Percentiles rank a stretch among this genome's conserved stretches.
Conservation (phyloP, 2,113 vertebrate genomes). For the Amazona vittata region DNA sequence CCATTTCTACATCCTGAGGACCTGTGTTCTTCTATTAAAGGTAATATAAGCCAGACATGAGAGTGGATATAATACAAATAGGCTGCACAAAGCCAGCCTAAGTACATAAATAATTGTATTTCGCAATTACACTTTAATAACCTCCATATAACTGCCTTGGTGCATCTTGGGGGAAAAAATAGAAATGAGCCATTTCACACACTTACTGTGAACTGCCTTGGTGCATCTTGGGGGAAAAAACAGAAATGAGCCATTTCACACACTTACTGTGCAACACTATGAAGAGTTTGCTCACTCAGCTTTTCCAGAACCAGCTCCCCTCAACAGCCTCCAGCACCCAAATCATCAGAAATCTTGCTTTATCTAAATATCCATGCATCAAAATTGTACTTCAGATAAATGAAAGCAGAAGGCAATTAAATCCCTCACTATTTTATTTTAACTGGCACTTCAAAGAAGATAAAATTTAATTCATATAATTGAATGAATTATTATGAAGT, state of each 20-base stretch:
- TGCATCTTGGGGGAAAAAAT: neutral
- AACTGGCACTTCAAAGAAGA: neutral
- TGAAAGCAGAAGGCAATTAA: neutral
- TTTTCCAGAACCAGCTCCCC: neutral
- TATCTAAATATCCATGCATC: neutral
- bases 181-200: neutral
- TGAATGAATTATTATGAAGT: neutral
- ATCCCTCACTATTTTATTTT: neutral
- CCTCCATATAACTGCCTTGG: neutral
- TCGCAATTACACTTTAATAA: neutral
- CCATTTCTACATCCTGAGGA: conserved; percentile 30
- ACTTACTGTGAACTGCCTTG: neutral
- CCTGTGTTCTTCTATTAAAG: neutral
- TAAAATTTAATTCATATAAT: neutral
- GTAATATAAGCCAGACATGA: neutral
- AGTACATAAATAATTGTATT: neutral
- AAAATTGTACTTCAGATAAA: neutral
- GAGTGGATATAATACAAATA: neutral
- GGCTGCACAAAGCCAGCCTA: neutral
- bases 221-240: neutral
- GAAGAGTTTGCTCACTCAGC: neutral
- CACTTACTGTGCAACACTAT: neutral
- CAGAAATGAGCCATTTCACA: neutral
- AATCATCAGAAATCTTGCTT: neutral
- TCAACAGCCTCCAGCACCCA: neutral